Evolutionary conservation across 2,888 invertebrate species (phyloP).

Genomic region (Sphaerophoria rueppellii): DNA sequence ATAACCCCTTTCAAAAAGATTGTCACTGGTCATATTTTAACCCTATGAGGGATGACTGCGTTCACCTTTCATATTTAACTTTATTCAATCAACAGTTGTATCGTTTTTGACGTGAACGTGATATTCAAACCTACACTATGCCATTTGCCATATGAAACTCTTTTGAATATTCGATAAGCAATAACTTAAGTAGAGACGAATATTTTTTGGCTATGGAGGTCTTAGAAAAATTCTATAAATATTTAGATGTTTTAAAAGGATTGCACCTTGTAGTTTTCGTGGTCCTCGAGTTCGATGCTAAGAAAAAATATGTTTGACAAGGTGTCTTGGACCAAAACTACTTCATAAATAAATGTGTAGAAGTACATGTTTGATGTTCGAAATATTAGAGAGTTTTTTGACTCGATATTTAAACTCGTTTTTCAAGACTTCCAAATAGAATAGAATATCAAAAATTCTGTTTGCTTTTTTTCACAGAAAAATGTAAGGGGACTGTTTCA

Average conservation of each 20-base stretch:
- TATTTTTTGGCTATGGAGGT: not conserved
- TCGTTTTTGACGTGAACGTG: slow-evolving; percentile 31
- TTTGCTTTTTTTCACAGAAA: too few species aligned
- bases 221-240: slow-evolving; percentile 29
- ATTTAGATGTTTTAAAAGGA: slow-evolving; percentile 29
- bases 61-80: slow-evolving; percentile 46
- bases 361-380: too few species aligned
- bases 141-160: slow-evolving; percentile 11
- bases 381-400: too few species aligned
- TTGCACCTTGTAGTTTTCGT: not conserved
- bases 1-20: slow-evolving; percentile 65
- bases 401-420: too few species aligned
- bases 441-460: too few species aligned
- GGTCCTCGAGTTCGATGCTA: not conserved
- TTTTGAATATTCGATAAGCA: slow-evolving; percentile 56
- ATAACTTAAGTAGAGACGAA: slow-evolving; percentile 35
- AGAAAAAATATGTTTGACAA: too few species aligned
- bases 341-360: too few species aligned
- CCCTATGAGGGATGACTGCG: slow-evolving; percentile 52
- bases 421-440: too few species aligned
- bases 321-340: too few species aligned
- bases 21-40: slow-evolving; percentile 66
- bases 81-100: slow-evolving; percentile 65
- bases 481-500: too few species aligned
- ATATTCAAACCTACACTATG: slow-evolving; percentile 2